Conservation (phyloP, 2,113 vertebrate species). For the Pterocles orientalis region DNA sequence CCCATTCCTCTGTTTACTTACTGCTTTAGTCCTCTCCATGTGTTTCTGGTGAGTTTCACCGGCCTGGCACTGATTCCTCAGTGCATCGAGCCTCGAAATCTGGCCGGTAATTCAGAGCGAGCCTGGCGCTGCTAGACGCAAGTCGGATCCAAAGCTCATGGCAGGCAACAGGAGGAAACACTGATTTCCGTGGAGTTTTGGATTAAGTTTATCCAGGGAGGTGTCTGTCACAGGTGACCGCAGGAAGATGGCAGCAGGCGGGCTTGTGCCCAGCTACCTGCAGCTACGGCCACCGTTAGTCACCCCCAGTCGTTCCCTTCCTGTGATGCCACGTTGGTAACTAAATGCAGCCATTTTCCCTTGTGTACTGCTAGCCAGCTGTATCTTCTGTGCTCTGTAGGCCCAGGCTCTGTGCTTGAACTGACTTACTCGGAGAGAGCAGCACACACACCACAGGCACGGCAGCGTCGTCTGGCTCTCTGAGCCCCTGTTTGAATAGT, state of each 20-base stretch:
- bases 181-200: not conserved
- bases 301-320: not conserved
- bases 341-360: not conserved
- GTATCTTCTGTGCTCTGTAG: not conserved
- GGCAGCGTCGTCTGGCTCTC: not conserved
- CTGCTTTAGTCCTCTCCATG: accelerated
- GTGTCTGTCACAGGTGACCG: not conserved
- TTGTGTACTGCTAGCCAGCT: not conserved
- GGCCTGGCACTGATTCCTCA: accelerated
- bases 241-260: not conserved
- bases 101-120: not conserved
- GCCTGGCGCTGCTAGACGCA: not conserved
- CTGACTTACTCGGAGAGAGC: accelerated
- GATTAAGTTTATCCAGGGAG: not conserved
- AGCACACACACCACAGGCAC: not conserved
- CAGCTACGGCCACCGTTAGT: not conserved
- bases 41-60: accelerated
- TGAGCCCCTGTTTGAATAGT: not conserved
- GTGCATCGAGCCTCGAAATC: accelerated
- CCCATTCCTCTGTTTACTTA: accelerated
- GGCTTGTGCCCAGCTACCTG: not conserved
- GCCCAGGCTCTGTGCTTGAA: not conserved
- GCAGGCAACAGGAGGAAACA: not conserved
- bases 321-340: not conserved
- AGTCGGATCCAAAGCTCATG: not conserved